Base-by-base conservation (phyloP, 2,113 vertebrate species). In the Tetraodon nigroviridis region DNA sequence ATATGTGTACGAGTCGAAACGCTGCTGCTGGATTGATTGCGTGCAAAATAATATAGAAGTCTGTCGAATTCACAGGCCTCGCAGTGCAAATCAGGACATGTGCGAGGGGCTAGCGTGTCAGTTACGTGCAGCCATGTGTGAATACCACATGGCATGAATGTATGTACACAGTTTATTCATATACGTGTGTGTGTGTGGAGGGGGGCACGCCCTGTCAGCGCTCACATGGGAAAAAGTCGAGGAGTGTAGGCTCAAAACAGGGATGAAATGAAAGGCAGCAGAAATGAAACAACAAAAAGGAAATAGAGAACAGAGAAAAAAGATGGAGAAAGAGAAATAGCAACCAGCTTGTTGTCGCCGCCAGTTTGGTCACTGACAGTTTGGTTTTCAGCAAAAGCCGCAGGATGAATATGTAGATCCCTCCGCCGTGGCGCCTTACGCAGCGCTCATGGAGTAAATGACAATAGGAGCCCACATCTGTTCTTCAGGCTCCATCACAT, bases 201-300 rank as follows among this genome's bases (percentile, higher is more conserved):
- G n/a, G n/a, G n/a, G n/a, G n/a, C 78, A 83, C 77, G 79, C 82
- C 84, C 82, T 86, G 64, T 79, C 78, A 71, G 61, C 42, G 72
- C 74, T 82, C 76, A 69, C 57, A 74, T 73, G 72, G 73, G 74
- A 67, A 78, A 74, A 69, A 76, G 75, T 57, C 59, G 37, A 65
- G 71, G 58, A 57, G 70, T 66, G 77, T 78, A 29, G 62, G 78
- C 70, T 69, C 45, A 54, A 69, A 62, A 75, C 47, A 58, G 46
- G 50, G 70, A 64, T 48, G 52, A 67, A 65, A 62, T 71, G 49
- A 60, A 47, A 50, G 67, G 58, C 58, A 67, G 68, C 67, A 61
- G 74, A 77, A 69, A 32, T 73, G 67, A 46, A 45, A 61, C 65
- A 59, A 77, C n/a, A 61, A 77, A 75, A 74, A 63, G 53, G 57